Conservation (phyloP, 2,797 vertebrate genomes). For the Brachymystax lenok region DNA sequence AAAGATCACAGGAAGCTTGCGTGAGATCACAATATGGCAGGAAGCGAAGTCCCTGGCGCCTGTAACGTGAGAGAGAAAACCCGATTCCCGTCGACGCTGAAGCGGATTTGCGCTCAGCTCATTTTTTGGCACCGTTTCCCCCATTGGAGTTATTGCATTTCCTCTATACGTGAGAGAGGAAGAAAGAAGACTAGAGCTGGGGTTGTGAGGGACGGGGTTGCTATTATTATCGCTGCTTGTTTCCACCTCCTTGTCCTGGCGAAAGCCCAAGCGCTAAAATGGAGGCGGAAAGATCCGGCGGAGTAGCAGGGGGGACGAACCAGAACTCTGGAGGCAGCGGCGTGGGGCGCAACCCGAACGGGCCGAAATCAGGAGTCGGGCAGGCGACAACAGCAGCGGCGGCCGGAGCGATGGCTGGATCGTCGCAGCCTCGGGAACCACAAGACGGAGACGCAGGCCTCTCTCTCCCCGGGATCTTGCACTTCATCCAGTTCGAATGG, state of each 20-base stretch:
- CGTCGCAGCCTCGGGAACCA: conserved; percentile 72
- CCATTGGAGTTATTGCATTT: background rate
- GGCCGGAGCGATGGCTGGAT: conserved; percentile 68
- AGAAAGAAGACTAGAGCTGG: conserved; percentile 47
- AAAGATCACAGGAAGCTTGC: background rate
- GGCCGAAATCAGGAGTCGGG: conserved; percentile 72
- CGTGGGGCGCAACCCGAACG: conserved; percentile 82
- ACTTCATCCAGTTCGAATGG: conserved; percentile 95
- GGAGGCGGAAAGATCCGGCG: conserved; percentile 84
- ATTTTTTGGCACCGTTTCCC: background rate
- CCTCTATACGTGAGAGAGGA: conserved; percentile 32
- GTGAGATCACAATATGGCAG: conserved; percentile 66
- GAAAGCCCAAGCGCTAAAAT: conserved; percentile 79
- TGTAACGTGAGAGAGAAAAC: background rate
- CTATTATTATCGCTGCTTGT: conserved; percentile 49
- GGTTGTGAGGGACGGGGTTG: conserved; percentile 41
- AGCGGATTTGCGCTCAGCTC: background rate
- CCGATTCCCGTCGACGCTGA: too few relatives aligned
- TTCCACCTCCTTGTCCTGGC: conserved; percentile 68
- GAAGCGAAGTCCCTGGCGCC: conserved; percentile 43
- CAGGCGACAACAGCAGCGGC: conserved; percentile 45
- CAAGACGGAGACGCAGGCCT: conserved; percentile 78
- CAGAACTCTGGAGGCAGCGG: conserved; percentile 76
- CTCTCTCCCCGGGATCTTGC: conserved; percentile 89
- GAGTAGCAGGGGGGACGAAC: conserved; percentile 76